These are phyloP conservation scores for Coilia nasus DNA, from an alignment of 2,797 vertebrate species.

Conservation along the genomic window DNA sequence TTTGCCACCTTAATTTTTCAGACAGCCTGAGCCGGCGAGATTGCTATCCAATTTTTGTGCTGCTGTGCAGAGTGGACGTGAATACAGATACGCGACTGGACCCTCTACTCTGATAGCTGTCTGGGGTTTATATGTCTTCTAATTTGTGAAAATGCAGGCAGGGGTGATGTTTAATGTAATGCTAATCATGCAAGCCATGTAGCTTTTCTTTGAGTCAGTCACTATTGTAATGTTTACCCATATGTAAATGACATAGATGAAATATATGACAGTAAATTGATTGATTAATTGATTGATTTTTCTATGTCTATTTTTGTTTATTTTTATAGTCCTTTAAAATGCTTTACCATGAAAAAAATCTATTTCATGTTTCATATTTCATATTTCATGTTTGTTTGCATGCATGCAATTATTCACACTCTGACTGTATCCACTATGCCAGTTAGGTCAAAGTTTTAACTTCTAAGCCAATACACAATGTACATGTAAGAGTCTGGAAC, in stretches of 20 bases:
- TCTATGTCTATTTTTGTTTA: not conserved
- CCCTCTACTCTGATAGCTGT: not conserved
- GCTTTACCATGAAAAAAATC: not conserved
- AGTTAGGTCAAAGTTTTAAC: not conserved
- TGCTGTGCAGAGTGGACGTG: not conserved
- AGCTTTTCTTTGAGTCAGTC: not conserved
- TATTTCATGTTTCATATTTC: not conserved
- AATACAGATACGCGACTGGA: not conserved
- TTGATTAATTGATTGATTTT: too few relatives aligned
- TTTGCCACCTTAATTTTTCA: not conserved
- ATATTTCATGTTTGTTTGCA: not conserved
- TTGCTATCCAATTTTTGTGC: not conserved
- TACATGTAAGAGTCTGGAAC: not conserved
- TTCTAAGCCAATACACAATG: not conserved
- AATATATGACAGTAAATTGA: too few relatives aligned
- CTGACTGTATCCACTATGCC: not conserved
- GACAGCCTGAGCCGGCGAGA: not conserved
- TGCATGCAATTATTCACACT: not conserved
- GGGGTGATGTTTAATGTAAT: not conserved
- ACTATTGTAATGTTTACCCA: not conserved
- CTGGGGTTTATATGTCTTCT: conserved; percentile 17
- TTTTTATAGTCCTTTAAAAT: not conserved
- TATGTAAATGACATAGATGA: too few relatives aligned
- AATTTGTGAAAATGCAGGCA: conserved; percentile 21
- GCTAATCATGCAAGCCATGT: conserved; percentile 11